These are phyloP conservation scores for Trematocara zebra DNA, from an alignment of 2,113 vertebrate species.

Conservation along the genomic window DNA sequence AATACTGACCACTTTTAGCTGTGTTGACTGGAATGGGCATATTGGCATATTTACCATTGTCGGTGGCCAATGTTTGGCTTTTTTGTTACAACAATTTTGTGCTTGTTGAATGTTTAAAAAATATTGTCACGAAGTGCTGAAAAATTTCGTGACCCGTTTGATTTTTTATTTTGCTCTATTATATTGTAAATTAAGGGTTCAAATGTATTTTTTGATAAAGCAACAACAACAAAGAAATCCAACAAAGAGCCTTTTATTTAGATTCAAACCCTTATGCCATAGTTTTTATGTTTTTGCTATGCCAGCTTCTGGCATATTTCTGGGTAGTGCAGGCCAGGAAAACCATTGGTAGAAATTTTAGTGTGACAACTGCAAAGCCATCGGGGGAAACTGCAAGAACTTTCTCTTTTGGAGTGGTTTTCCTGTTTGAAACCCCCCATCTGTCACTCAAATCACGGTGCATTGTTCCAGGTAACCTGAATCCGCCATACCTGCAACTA, in stretches of 20 bases:
- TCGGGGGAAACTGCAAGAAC: not conserved
- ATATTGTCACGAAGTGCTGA: not conserved
- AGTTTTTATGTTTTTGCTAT: not conserved
- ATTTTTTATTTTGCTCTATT: not conserved
- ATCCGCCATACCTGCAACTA: not conserved
- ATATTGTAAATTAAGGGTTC: not conserved
- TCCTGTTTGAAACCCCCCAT: not conserved
- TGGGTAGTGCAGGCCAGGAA: not conserved
- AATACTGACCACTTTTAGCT: not conserved
- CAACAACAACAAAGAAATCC: not conserved
- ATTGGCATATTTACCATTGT: not conserved
- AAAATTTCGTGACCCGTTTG: not conserved
- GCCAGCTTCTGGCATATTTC: not conserved
- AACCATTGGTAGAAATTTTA: not conserved
- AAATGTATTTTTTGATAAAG: not conserved
- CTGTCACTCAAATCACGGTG: not conserved
- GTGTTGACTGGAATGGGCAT: not conserved
- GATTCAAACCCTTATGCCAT: not conserved
- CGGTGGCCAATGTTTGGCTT: not conserved
- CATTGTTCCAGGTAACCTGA: not conserved
- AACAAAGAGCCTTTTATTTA: not conserved
- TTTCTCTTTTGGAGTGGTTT: not conserved
- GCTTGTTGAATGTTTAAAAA: not conserved
- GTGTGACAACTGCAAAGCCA: not conserved
- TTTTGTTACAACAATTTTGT: not conserved